Percentiles rank a stretch among this genome's conserved stretches.
phyloP scores from a whole-genome alignment of 2,888 invertebrate genomes.

The Carcina quercana region DNA sequence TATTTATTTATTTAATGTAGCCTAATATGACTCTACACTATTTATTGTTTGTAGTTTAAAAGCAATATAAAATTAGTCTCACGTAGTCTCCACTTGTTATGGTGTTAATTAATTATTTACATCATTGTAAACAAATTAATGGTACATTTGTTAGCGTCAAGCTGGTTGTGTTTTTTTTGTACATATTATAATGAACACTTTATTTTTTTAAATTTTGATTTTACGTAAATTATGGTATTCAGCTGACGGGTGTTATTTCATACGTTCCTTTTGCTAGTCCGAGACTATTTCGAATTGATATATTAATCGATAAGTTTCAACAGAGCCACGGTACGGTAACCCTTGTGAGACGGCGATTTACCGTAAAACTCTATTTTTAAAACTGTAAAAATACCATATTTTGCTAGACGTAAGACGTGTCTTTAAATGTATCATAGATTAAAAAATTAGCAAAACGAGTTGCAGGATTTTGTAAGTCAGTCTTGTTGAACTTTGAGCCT shows the following conservation, averaged over 20 bases:
- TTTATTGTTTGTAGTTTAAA: conserved; percentile 56
- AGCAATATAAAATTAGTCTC: conserved; percentile 43
- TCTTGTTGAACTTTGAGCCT: too few species aligned
- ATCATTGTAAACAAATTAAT: conserved; percentile 11
- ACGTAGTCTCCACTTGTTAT: conserved; percentile 44
- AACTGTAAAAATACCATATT: too few species aligned
- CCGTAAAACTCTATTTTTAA: background rate
- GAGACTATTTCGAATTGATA: too few species aligned
- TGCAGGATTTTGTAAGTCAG: too few species aligned
- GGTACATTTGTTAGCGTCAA: conserved; percentile 19
- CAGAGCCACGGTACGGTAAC: background rate
- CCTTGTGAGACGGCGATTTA: background rate
- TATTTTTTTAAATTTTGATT: conserved; percentile 32
- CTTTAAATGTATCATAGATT: too few species aligned
- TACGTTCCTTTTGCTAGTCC: conserved; percentile 48
- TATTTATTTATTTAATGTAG: conserved; percentile 70
- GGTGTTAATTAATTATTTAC: conserved; percentile 26
- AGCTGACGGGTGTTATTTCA: conserved; percentile 31
- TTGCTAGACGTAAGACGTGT: too few species aligned
- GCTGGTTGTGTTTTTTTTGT: conserved; percentile 30
- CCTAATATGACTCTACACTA: conserved; percentile 47
- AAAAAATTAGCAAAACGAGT: too few species aligned
- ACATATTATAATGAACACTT: conserved; percentile 19
- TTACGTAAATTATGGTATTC: conserved; percentile 21
- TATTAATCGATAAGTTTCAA: too few species aligned